A percentile compares a stretch with the other conserved stretches of the same genome.
These are phyloP conservation scores for Mormyrus proboscirostris DNA, from an alignment of 2,797 vertebrate species.

Conservation along the genomic window DNA sequence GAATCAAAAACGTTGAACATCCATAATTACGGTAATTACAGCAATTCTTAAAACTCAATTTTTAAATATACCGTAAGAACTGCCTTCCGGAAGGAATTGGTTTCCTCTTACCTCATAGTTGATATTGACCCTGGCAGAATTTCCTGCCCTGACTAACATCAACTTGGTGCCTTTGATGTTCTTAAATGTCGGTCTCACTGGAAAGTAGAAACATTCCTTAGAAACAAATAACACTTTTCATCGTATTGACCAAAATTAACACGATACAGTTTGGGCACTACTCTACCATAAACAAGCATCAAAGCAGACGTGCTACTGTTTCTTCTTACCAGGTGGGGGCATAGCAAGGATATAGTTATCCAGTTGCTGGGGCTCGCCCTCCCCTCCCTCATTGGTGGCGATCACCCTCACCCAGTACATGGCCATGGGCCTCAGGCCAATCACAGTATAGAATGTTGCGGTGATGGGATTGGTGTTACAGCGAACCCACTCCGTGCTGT, in stretches of 20 bases:
- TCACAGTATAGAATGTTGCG: slow-evolving; percentile 59
- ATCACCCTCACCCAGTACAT: slow-evolving; percentile 69
- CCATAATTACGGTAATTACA: not conserved
- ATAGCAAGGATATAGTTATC: slow-evolving; percentile 49
- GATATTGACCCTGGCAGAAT: slow-evolving; percentile 64
- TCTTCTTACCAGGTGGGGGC: slow-evolving; percentile 57
- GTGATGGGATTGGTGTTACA: slow-evolving; percentile 59
- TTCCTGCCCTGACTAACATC: slow-evolving; percentile 66
- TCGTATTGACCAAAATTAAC: not conserved
- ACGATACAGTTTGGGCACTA: not conserved
- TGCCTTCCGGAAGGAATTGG: not conserved
- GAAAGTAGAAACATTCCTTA: slow-evolving; percentile 9
- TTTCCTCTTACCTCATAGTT: slow-evolving; percentile 68
- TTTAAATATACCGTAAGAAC: not conserved
- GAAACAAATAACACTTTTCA: not conserved
- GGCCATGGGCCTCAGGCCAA: slow-evolving; percentile 60
- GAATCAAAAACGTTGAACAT: not conserved
- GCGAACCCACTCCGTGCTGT: slow-evolving; percentile 63
- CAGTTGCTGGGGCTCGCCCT: slow-evolving; percentile 53
- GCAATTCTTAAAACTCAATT: not conserved
- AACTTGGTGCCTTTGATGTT: slow-evolving; percentile 61
- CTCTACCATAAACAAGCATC: not conserved
- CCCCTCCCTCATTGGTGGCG: slow-evolving; percentile 62
- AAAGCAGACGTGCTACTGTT: not conserved
- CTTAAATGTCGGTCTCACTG: slow-evolving; percentile 73